Conservation (phyloP, 37 sponge, comb jelly and placozoan genomes). For the Oopsacas minuta region DNA sequence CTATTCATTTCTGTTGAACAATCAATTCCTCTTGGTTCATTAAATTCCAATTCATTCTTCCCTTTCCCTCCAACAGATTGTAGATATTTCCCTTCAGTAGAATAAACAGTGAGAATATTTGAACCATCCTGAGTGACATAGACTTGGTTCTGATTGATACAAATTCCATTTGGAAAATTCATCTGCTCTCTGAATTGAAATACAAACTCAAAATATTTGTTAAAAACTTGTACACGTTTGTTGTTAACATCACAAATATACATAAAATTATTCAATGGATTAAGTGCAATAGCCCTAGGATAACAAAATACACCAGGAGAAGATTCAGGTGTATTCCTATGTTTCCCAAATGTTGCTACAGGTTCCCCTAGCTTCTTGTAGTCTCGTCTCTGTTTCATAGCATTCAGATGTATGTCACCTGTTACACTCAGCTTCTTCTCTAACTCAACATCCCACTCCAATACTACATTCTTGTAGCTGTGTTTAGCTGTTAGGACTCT, state of each 20-base stretch:
- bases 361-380: background rate
- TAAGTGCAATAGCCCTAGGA: background rate
- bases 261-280: background rate
- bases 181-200: background rate
- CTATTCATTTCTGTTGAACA: background rate
- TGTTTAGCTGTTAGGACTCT: background rate
- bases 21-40: background rate
- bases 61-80: background rate
- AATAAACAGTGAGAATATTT: background rate
- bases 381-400: background rate
- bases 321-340: background rate
- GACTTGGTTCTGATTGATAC: background rate
- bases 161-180: background rate
- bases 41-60: background rate
- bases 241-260: background rate
- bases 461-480: background rate
- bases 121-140: background rate
- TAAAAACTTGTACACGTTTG: conserved; percentile 1
- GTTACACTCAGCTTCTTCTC: background rate
- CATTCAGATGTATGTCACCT: background rate
- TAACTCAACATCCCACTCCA: background rate
- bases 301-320: background rate
- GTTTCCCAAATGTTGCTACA: background rate
- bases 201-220: background rate
- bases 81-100: background rate